Evolutionary conservation across 2,888 invertebrate genomes (phyloP), one percentile per base, ranked within the genome.

Genomic region (Dryadula phaetusa): DNA sequence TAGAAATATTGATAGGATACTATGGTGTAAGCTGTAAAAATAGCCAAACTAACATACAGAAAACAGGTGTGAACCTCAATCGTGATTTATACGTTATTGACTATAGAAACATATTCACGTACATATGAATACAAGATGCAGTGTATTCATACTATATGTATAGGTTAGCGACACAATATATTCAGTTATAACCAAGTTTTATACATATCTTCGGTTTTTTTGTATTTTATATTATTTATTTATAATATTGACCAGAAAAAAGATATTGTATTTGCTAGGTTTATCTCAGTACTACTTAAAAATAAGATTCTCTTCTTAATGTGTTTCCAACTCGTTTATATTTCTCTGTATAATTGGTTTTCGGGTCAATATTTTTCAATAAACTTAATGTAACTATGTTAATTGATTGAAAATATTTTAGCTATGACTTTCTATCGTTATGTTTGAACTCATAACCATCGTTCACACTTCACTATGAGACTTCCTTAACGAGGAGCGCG

Each of bases 51-150:
- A 84, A 89, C 84, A 79, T 88, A 92, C 91, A 92, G 84, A 90
- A 91, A 91, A 83, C 92, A 92, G 91, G 85, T 88, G 84, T 86
- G 77, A 85, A 81, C 83, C 85, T 81, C 81, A 83, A 79, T 75
- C 79, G 84, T 90, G 90, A 91, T 92, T 90, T 89, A 92, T 90
- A 78, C 81, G 82, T 82, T 86, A 88, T 85, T 82, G 83, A 84
- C 81, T 81, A 82, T 82, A 84, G 82, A 83, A 85, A 83, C 79
- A 83, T 79, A 77, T 80, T 77, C 81, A 85, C 84, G 88, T 86
- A 89, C 32, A 12, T 37, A 37, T 12, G 37, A 37, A 12, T 37
- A 37, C 88, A 84, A 85, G 63, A 67, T 70, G 64, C 62, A 52
- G 34, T 67, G 53, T 49, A 49, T 63, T 61, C 60, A 49, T 66